Base-by-base conservation (phyloP, 2,113 vertebrate genomes). In the Paraplagusia blochii region DNA sequence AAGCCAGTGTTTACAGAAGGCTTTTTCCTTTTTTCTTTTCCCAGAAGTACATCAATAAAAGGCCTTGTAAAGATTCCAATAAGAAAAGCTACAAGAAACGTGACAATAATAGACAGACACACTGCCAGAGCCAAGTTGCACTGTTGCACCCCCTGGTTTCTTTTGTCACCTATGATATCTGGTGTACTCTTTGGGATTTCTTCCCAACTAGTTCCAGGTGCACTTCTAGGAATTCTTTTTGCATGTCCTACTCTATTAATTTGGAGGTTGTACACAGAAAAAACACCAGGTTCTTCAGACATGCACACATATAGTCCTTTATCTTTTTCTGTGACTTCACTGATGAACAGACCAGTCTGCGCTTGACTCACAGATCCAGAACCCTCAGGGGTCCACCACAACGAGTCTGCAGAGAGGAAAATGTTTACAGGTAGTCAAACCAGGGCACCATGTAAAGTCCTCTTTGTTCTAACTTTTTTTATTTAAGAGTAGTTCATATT, bases 71-170 rank as follows among this genome's bases (percentile, higher is more conserved):
- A 50, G 36, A 88, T 89, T 33, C 95, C 95, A 42, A 97, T 79
- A 39, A 91, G 83, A 81, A 98, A 98, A 17, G 95, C 93, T 39
- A 90, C 68, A 1, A 93, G 19, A 52, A 97, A 98, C 0, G 95
- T 94, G 55, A 94, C 78, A 44, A 94, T 58, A 71, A 98, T 88
- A 0, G 95, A 93, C 45, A 98, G 88, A 67, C 89, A 91, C 34
- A 96, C 74, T 0, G 92, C 93, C 63, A 94, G 52, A 1, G 53
- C 4, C 4, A 95, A 80, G 12, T 92, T 19, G 36, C 77, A 67
- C 16, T 88, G 34, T 0, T 57, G 15, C 1, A 34, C 17, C 10
- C 0, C 11, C 22, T 29, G 44, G 44, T 57, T 64, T 33, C 14
- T 72, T 45, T 7, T 7, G 42, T 66, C 49, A 36, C 9, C 18